Evolutionary conservation across 2,797 vertebrate genomes (phyloP).

Genomic region (Mastacembelus armatus): DNA sequence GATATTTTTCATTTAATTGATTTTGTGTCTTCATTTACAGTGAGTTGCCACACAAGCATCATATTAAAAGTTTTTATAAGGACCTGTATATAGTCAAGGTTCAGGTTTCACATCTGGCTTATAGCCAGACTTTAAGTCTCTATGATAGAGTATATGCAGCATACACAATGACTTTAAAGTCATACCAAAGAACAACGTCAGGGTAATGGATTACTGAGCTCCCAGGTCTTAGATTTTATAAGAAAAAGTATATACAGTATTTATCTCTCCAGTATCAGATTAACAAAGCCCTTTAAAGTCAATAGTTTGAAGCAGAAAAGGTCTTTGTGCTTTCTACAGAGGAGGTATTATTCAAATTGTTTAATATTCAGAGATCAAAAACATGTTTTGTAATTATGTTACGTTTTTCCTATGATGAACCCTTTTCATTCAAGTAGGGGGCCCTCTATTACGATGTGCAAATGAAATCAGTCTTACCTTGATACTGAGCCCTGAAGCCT

Average conservation of each 20-base stretch:
- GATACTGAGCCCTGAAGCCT: slow-evolving; percentile 97
- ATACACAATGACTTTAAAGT: slow-evolving; percentile 53
- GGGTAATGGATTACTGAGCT: slow-evolving; percentile 55
- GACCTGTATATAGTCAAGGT: slow-evolving; percentile 42
- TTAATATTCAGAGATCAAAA: slow-evolving; percentile 80
- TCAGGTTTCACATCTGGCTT: slow-evolving; percentile 47
- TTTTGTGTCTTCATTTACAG: slow-evolving; percentile 26
- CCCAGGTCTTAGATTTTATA: slow-evolving; percentile 42
- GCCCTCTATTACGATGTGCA: slow-evolving; percentile 51
- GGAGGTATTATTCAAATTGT: slow-evolving; percentile 66
- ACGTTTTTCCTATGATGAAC: slow-evolving; percentile 46
- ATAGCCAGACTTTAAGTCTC: slow-evolving; percentile 21
- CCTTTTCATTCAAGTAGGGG: slow-evolving; percentile 42
- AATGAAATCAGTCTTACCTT: slow-evolving; percentile 88
- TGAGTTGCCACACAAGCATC: slow-evolving; percentile 25
- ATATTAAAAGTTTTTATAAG: slow-evolving; percentile 30
- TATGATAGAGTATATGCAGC: slow-evolving; percentile 32
- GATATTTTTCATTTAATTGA: slow-evolving; percentile 39
- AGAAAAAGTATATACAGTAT: slow-evolving; percentile 54
- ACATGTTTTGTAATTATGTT: slow-evolving; percentile 68
- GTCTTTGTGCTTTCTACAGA: slow-evolving; percentile 51
- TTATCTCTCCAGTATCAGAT: slow-evolving; percentile 68
- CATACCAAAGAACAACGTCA: slow-evolving; percentile 57
- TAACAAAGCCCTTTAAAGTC: slow-evolving; percentile 70
- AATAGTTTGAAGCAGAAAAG: slow-evolving; percentile 56